Conservation (phyloP, 1,140 invertebrate species). For the Papilio dardanus region DNA sequence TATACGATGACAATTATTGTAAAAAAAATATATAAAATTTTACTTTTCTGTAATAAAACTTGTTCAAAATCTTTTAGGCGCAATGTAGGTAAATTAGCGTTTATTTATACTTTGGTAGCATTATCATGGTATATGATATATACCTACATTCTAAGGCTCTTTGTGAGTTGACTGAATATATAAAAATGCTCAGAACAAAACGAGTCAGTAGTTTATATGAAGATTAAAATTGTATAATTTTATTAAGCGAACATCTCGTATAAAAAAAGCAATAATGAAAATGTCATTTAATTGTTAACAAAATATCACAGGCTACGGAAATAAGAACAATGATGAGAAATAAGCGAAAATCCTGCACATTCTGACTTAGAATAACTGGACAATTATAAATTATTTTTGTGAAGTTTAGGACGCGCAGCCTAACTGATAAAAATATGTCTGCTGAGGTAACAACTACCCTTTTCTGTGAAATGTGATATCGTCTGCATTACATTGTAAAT, state of each 20-base stretch:
- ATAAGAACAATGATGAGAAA: slow-evolving; percentile 26
- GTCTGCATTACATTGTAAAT: slow-evolving; percentile 72
- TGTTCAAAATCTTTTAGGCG: neutral
- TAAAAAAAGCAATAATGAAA: neutral
- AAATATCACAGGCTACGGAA: neutral
- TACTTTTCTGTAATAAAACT: neutral
- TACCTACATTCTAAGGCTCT: neutral
- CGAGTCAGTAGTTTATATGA: neutral
- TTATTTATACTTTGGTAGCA: neutral
- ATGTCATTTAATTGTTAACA: neutral
- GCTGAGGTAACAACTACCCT: slow-evolving; percentile 56
- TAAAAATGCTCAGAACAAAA: slow-evolving; percentile 23
- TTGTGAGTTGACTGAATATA: slow-evolving; percentile 15
- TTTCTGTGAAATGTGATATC: slow-evolving; percentile 73
- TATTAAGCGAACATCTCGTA: neutral
- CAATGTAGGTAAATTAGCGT: neutral
- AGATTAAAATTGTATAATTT: neutral
- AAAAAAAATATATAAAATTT: neutral
- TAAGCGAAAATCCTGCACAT: neutral
- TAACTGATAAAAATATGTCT: slow-evolving; percentile 61
- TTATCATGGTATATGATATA: slow-evolving; percentile 4
- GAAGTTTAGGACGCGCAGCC: slow-evolving; percentile 40
- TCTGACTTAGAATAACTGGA: slow-evolving; percentile 39
- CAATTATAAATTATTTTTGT: slow-evolving; percentile 36
- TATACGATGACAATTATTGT: neutral